Evolutionary conservation across 2,888 invertebrate genomes (phyloP), one percentile per base, ranked within the genome.

Genomic region (Mythimna vitellina): DNA sequence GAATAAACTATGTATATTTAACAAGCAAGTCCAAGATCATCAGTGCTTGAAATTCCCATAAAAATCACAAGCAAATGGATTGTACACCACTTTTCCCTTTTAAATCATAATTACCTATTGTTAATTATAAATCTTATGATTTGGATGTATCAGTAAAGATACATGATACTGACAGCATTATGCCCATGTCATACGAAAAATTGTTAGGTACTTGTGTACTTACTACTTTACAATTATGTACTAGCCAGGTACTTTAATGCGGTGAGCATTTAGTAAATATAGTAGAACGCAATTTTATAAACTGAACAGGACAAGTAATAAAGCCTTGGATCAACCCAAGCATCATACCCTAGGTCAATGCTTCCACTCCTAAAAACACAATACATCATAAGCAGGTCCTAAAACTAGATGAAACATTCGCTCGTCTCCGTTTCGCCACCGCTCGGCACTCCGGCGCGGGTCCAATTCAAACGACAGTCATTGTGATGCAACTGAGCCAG

Each of bases 381-480:
- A 56, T 35, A 53, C 22, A 66, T n/a, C 49, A 38, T 69, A 57
- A 63, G 70, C 72, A 69, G 76, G n/a, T 76, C 76, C 75, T 61
- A 61, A 25, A 49, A 63, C 54, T 57, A 76, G 75, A 82, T 72
- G 78, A 80, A 80, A 86, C 69, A 62, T 71, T 79, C 58, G 80
- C 60, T 79, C 74, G 70, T 73, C 75, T 80, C 61, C 68, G 75
- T 87, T 89, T 87, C 89, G 83, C 82, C 89, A 89, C 80, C 71
- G 81, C 80, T 51, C 74, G 67, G 84, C 83, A 80, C 81, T 69
- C 65, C 63, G 20, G 79, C 76, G 77, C 77, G 84, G 86, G 83
- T 86, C 88, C 86, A 88, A 88, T 89, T 90, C 87, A 87, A 85
- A 89, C 85, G 87, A 83, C 73, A 82, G 66, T 75, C 76, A 81